phyloP scores from a whole-genome alignment of 2,888 invertebrate species.

The Erynnis tages region DNA sequence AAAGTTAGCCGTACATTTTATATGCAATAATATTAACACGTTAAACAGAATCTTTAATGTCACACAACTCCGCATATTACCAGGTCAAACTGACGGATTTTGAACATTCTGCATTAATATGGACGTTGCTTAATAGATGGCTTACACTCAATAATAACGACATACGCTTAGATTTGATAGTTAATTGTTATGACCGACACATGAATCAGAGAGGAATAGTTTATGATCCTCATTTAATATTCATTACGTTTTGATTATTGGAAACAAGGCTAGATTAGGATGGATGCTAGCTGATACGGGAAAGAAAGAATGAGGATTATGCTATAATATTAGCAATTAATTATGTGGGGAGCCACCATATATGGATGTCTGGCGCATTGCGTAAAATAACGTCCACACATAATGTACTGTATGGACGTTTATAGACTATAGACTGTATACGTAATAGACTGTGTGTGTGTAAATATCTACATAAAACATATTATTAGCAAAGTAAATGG shows the following conservation, averaged over 20 bases:
- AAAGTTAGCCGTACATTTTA: no score
- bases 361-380: no score
- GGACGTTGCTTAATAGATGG: slow-evolving; percentile 3
- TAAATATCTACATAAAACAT: no score
- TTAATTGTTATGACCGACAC: slow-evolving; percentile 15
- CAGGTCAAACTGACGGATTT: background rate
- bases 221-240: slow-evolving; percentile 7
- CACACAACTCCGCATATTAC: background rate
- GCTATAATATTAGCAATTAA: no score
- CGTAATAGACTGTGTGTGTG: no score
- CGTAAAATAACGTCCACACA: no score
- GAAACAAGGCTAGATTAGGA: background rate
- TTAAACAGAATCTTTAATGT: slow-evolving; percentile 4
- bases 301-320: no score
- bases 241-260: background rate
- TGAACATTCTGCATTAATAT: slow-evolving; percentile 8
- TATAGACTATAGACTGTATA: no score
- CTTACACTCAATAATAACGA: slow-evolving; percentile 24
- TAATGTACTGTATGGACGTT: no score
- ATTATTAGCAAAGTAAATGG: no score
- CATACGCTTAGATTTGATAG: slow-evolving; percentile 9
- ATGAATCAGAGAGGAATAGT: slow-evolving; percentile 6
- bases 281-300: no score
- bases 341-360: no score
- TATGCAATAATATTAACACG: slow-evolving; percentile 7